phyloP scores from a whole-genome alignment of 2,797 vertebrate species.

The Thamnophis elegans region DNA sequence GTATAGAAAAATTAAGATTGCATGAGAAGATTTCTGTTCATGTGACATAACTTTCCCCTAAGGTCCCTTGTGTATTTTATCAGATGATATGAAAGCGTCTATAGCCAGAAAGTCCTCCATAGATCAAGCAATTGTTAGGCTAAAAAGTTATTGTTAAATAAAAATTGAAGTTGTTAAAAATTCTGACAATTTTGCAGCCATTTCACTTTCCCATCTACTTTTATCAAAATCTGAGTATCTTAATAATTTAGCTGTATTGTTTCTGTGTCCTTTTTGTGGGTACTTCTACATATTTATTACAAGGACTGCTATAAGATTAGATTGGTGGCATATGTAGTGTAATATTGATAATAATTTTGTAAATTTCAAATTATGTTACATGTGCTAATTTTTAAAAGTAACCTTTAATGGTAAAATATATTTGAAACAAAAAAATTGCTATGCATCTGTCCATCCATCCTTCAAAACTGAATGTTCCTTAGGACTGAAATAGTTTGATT shows the following conservation, averaged over 20 bases:
- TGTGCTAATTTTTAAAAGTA: neutral
- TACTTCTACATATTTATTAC: neutral
- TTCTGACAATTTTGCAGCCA: neutral
- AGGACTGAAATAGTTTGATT: conserved; percentile 1
- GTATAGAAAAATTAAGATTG: neutral
- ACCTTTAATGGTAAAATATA: neutral
- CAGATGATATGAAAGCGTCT: neutral
- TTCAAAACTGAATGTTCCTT: neutral
- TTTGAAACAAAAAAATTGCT: neutral
- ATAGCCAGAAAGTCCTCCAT: neutral
- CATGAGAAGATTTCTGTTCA: neutral
- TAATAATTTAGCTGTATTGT: neutral
- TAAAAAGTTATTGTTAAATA: neutral
- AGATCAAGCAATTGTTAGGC: neutral
- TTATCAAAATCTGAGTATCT: neutral
- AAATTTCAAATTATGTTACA: neutral
- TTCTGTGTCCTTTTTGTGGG: neutral
- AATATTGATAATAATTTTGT: neutral
- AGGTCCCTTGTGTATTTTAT: neutral
- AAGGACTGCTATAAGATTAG: neutral
- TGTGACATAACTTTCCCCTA: neutral
- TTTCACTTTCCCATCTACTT: neutral
- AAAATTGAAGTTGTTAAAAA: neutral
- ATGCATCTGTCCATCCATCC: neutral
- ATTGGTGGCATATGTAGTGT: neutral